These are phyloP conservation scores for Pachyrhynchus sulphureomaculatus DNA, from an alignment of 1,140 invertebrate genomes.

Conservation along the genomic window DNA sequence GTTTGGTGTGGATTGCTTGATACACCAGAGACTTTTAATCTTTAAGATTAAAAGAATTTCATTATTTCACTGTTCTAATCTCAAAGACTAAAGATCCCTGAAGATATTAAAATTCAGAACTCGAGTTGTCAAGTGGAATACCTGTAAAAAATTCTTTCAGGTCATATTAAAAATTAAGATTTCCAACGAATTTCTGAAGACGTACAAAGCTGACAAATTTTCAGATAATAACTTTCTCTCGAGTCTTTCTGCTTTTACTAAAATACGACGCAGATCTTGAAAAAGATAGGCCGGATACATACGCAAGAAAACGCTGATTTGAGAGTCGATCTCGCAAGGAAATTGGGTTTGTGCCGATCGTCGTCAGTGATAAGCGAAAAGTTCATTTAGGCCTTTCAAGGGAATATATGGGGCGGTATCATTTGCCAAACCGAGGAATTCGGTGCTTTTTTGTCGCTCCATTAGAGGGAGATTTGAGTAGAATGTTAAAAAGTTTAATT, in stretches of 20 bases:
- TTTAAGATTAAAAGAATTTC: too few species aligned
- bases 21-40: too few species aligned
- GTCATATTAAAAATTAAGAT: too few species aligned
- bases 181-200: too few species aligned
- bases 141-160: too few species aligned
- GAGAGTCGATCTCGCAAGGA: constrained; percentile 37
- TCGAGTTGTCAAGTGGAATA: too few species aligned
- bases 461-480: not conserved
- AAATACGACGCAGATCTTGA: constrained; percentile 10
- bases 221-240: constrained; percentile 8
- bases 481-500: too few species aligned
- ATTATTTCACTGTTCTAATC: too few species aligned
- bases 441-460: not conserved
- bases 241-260: not conserved
- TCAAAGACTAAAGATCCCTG: too few species aligned
- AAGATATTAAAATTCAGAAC: too few species aligned
- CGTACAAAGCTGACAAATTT: constrained; percentile 27
- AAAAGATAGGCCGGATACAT: constrained; percentile 29
- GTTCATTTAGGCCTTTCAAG: constrained; percentile 35
- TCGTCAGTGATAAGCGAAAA: constrained; percentile 38
- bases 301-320: constrained; percentile 37
- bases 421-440: constrained; percentile 35
- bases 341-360: constrained; percentile 44
- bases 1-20: too few species aligned
- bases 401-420: constrained; percentile 39